These are phyloP conservation scores for Xiphophorus maculatus DNA, from an alignment of 2,113 vertebrate genomes.

Conservation along the genomic window DNA sequence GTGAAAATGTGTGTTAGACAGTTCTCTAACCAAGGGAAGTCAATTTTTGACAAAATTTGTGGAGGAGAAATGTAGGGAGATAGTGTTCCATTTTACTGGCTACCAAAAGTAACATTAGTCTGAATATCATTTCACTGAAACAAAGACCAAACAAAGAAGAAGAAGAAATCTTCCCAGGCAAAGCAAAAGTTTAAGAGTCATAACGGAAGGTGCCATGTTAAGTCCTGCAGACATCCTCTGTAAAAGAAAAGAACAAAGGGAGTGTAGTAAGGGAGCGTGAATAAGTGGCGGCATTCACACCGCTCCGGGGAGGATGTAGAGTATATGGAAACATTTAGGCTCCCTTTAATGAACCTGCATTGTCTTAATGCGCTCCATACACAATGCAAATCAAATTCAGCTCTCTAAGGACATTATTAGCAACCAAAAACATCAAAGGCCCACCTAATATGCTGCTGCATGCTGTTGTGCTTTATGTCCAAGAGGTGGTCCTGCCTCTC, in stretches of 20 bases:
- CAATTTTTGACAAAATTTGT: background rate
- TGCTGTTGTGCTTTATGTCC: conserved; percentile 73
- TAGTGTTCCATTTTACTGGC: background rate
- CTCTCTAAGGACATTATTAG: conserved; percentile 74
- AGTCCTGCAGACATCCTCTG: background rate
- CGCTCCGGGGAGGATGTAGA: conserved; percentile 40
- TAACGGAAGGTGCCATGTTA: background rate
- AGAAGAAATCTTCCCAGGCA: background rate
- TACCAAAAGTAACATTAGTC: background rate
- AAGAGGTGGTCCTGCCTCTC: conserved; percentile 74
- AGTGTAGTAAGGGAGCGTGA: conserved; percentile 23
- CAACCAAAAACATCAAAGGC: conserved; percentile 74
- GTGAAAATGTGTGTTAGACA: background rate
- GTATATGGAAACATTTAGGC: conserved; percentile 76
- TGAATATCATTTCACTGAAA: background rate
- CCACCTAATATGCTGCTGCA: conserved; percentile 62
- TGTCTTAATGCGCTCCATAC: conserved; percentile 69
- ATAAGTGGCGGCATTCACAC: conserved; percentile 57
- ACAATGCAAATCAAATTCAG: conserved; percentile 73
- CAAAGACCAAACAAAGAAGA: background rate
- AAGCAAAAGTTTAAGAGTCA: background rate
- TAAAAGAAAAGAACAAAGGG: conserved; percentile 13
- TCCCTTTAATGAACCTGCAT: conserved; percentile 73
- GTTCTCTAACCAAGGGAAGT: background rate
- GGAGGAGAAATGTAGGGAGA: background rate